Conservation (phyloP, 2,113 vertebrate species). For the Rattus rattus region DNA sequence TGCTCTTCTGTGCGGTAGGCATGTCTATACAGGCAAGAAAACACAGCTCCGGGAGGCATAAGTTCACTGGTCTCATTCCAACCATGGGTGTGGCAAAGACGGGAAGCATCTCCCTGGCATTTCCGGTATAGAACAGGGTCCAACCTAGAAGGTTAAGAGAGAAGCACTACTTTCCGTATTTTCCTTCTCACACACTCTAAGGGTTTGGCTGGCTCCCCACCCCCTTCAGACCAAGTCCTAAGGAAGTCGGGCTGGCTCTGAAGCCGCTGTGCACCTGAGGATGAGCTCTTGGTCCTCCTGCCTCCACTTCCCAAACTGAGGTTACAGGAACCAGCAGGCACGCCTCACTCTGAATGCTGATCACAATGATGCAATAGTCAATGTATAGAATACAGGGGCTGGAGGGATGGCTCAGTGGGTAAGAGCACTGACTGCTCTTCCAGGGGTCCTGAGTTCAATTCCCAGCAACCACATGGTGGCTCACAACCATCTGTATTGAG, state of each 20-base stretch:
- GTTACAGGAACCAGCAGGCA: not conserved
- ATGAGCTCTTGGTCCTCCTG: not conserved
- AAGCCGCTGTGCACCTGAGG: not conserved
- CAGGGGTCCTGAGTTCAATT: too few species aligned
- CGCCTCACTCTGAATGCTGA: not conserved
- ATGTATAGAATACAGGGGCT: not conserved
- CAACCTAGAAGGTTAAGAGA: conserved; percentile 85
- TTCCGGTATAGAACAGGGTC: conserved; percentile 96
- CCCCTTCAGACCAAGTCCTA: not conserved
- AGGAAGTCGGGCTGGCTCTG: not conserved
- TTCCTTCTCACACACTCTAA: not conserved
- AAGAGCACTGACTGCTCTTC: too few species aligned
- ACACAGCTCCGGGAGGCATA: conserved; percentile 95
- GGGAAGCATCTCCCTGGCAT: conserved; percentile 96
- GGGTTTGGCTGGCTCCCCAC: not conserved
- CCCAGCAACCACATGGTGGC: too few species aligned
- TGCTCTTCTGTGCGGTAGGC: conserved; percentile 97
- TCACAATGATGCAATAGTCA: conserved; percentile 4
- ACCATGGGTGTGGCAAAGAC: conserved; percentile 95
- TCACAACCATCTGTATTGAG: too few species aligned
- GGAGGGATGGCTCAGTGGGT: too few species aligned
- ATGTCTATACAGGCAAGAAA: conserved; percentile 97
- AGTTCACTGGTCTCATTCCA: conserved; percentile 98
- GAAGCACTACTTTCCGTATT: not conserved
- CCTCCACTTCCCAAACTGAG: not conserved